phyloP scores from a whole-genome alignment of 2,113 vertebrate genomes.

The Tangachromis dhanisi region DNA sequence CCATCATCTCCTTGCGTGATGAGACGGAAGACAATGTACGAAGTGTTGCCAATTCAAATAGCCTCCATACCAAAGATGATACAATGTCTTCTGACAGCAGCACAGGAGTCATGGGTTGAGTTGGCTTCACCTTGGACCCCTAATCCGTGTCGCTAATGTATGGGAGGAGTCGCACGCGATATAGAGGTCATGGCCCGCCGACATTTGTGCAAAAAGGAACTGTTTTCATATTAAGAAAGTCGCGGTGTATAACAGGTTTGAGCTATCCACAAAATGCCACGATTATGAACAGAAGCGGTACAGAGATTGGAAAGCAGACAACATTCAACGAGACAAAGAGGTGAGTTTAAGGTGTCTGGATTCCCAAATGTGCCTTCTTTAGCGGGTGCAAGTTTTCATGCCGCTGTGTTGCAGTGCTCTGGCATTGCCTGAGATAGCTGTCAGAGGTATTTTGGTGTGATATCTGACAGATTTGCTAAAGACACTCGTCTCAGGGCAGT shows the following conservation, averaged over 20 bases:
- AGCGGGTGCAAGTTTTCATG: slow-evolving; percentile 29
- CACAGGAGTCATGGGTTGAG: slow-evolving; percentile 37
- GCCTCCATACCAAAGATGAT: slow-evolving; percentile 19
- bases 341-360: slow-evolving; percentile 24
- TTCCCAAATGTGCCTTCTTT: slow-evolving; percentile 36
- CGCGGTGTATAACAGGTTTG: accelerated
- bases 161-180: background rate
- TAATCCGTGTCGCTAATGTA: slow-evolving; percentile 23
- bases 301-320: background rate
- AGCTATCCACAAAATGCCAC: background rate
- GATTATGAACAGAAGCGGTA: background rate
- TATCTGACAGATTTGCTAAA: slow-evolving; percentile 87
- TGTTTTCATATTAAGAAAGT: background rate
- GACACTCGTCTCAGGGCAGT: slow-evolving; percentile 86
- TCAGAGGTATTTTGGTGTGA: slow-evolving; percentile 79
- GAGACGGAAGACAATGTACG: background rate
- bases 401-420: slow-evolving; percentile 52
- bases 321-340: slow-evolving; percentile 1
- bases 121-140: slow-evolving; percentile 46
- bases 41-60: slow-evolving; percentile 14
- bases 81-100: slow-evolving; percentile 55
- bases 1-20: background rate
- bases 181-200: background rate
- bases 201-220: background rate
- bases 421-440: slow-evolving; percentile 68